Evolutionary conservation across 2,113 vertebrate species (phyloP), one percentile per base, ranked within the genome.

Genomic region (Silurus meridionalis): DNA sequence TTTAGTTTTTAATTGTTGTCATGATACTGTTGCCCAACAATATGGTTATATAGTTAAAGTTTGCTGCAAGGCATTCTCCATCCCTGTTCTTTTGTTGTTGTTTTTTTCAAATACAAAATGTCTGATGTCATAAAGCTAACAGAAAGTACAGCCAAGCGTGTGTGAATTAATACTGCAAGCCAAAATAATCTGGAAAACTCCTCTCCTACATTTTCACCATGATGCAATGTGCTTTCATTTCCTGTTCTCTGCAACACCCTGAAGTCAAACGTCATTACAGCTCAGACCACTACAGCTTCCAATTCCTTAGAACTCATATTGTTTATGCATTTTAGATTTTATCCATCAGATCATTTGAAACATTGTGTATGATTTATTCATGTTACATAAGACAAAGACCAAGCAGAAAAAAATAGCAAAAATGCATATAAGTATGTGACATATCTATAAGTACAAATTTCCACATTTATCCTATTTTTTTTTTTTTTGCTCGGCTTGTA

Each of bases 111-210:
- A 87, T 57, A 86, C 88, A 87, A 81, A 82, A 74, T 14, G 77
- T 90, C 85, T 85, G 81, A 85, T 90, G 90, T 89, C 87, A 87
- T 87, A 86, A 85, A 89, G 85, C 50, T 79, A 83, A 88, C 78
- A 78, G 61, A 74, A 79, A 79, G 28, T 46, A 75, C 74, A 21
- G 85, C 64, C 85, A 90, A 83, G 83, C 48, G 52, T 89, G 91
- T 90, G 67, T 88, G 91, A 90, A 93, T 92, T 89, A 92, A 92
- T 87, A 67, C 67, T 57, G 83, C 89, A 88, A 91, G 86, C 83
- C 82, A 85, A 91, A 90, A 88, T 84, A 92, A 91, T 93, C 86
- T 93, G 92, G 89, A 93, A 94, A 90, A 82, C 89, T 91, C 89
- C 88, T 92, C 71, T 90, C 72, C 77, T 83, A 89, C 85, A 77